phyloP scores from a whole-genome alignment of 2,888 invertebrate species.

The Macrosiphum euphorbiae region DNA sequence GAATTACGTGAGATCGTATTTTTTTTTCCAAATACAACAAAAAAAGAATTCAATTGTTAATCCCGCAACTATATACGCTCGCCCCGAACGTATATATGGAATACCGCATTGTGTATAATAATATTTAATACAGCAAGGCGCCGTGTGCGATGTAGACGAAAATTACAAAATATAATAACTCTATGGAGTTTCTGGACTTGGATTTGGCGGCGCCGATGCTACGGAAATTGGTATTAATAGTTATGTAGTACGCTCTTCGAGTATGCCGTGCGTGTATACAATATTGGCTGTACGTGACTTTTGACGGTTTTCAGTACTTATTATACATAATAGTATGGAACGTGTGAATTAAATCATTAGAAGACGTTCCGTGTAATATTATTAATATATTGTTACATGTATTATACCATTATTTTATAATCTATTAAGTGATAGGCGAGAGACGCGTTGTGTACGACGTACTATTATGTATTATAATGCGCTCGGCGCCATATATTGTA shows the following conservation, averaged over 20 bases:
- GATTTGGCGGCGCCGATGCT: not conserved
- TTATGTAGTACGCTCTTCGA: not conserved
- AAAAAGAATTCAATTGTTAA: not conserved
- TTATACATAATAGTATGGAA: not conserved
- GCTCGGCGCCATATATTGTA: not conserved
- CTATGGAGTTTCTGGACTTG: not conserved
- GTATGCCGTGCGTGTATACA: not conserved
- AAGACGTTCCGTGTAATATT: not conserved
- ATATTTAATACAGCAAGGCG: not conserved
- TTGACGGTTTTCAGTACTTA: not conserved
- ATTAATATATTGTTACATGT: not conserved
- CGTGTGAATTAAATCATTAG: not conserved
- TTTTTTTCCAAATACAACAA: not conserved
- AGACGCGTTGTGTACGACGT: too few species aligned
- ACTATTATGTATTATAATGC: too few species aligned
- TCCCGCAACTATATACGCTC: not conserved
- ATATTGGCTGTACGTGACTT: conserved; percentile 30
- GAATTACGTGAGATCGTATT: not conserved
- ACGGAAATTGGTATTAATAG: not conserved
- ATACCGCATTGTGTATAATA: not conserved
- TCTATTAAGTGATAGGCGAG: too few species aligned
- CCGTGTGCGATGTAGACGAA: not conserved
- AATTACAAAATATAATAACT: not conserved
- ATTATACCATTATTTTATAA: not conserved
- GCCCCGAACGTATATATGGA: not conserved